A percentile compares a stretch with the other conserved stretches of the same genome.
Conservation (phyloP, 2,113 vertebrate species). For the Thalassarche chlororhynchos region DNA sequence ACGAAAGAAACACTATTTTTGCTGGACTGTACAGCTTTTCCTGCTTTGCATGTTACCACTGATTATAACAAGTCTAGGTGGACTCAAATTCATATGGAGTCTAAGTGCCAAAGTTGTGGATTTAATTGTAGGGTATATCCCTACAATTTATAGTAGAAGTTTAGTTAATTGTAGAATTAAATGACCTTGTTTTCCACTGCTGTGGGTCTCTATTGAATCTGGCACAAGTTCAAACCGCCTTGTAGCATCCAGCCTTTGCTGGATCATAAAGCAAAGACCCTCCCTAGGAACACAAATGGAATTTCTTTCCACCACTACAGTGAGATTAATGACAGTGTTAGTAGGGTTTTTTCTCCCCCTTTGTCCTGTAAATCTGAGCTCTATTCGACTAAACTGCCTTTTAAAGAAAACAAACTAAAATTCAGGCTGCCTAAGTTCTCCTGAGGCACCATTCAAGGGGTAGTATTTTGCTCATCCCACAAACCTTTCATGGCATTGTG, state of each 20-base stretch:
- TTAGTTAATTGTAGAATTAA: neutral
- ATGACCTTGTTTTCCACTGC: slow-evolving; percentile 4
- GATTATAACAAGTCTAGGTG: neutral
- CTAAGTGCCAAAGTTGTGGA: neutral
- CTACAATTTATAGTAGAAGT: neutral
- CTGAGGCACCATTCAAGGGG: slow-evolving; percentile 1
- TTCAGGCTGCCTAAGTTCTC: neutral
- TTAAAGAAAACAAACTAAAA: slow-evolving; percentile 31
- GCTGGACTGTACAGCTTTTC: neutral
- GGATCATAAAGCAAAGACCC: slow-evolving; percentile 42
- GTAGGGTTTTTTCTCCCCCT: neutral
- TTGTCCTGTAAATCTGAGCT: slow-evolving; percentile 22
- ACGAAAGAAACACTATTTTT: neutral
- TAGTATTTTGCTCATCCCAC: neutral
- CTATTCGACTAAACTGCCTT: neutral
- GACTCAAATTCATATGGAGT: neutral
- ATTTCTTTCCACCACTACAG: slow-evolving; percentile 31
- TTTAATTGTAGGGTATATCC: neutral
- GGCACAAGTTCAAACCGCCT: neutral
- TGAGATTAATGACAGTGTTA: slow-evolving; percentile 40
- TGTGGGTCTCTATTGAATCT: slow-evolving; percentile 26
- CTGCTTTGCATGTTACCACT: neutral
- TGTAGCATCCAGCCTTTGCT: slow-evolving; percentile 20
- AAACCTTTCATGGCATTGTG: neutral
- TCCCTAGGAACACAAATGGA: slow-evolving; percentile 30